Base-by-base conservation (phyloP, 2,113 vertebrate genomes). In the Cottus gobio region DNA sequence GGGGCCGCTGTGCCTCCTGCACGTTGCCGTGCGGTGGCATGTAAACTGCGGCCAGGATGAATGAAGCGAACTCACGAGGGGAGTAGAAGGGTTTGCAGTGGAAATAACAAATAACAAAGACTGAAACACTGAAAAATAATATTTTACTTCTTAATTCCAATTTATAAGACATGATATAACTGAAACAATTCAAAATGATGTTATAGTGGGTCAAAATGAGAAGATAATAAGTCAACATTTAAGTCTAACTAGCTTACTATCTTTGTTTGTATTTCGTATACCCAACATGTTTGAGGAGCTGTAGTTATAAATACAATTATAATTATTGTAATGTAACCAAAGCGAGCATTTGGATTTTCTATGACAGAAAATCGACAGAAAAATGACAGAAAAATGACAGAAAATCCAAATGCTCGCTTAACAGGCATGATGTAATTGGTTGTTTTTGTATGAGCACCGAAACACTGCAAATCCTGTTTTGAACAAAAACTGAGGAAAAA, bases 311-410 rank as follows among this genome's bases (percentile, higher is more conserved):
- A n/a, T 60, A 16, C 7, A 61, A 18, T 60, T 7, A 60, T 60
- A 20, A 10, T 22, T 24, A 24, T 82, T 78, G 80, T 42, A 80
- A 82, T 42, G 44, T 87, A 82, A 88, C 77, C 72, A 81, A 75
- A n/a, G n/a, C n/a, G n/a, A n/a, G n/a, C n/a, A n/a, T n/a, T n/a
- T n/a, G n/a, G n/a, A n/a, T n/a, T n/a, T n/a, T n/a, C n/a, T n/a
- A n/a, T 83, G 73, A 83, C 79, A 88, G 85, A 90, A 90, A 90
- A 92, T 90, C 78, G n/a, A n/a, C n/a, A n/a, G n/a, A n/a, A n/a
- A n/a, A n/a, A n/a, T n/a, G n/a, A n/a, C n/a, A n/a, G n/a, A n/a
- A n/a, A n/a, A n/a, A n/a, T 83, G 73, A 83, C 79, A 88, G 85
- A 90, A 90, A 90, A 92, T 90, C 78, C 20, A 89, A 90, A 82